Percentiles rank a stretch among this genome's conserved stretches.
These are phyloP conservation scores for Didymodactylos carnosus DNA, from an alignment of 2,888 invertebrate genomes.

Conservation along the genomic window DNA sequence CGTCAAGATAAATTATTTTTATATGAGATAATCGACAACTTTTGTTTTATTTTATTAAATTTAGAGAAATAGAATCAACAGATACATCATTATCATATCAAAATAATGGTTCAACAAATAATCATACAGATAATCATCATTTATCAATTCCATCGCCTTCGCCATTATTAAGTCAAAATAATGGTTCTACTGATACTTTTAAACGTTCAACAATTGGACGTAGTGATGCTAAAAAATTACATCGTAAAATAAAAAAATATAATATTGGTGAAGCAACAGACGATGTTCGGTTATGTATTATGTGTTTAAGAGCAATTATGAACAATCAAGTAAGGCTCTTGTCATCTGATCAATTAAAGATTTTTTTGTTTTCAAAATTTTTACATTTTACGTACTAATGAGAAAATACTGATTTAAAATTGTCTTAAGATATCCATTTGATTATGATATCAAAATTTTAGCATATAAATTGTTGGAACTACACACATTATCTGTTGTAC, in stretches of 20 bases:
- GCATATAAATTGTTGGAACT: too few species aligned
- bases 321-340: slow-evolving; percentile 89
- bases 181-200: background rate
- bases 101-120: background rate
- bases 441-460: too few species aligned
- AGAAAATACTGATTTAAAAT: too few species aligned
- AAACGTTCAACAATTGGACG: background rate
- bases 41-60: too few species aligned
- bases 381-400: too few species aligned
- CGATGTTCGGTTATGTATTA: slow-evolving; percentile 95
- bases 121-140: background rate
- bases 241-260: slow-evolving; percentile 4
- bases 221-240: background rate
- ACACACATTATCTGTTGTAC: too few species aligned
- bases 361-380: too few species aligned
- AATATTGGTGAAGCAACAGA: slow-evolving; percentile 30
- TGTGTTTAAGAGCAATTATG: slow-evolving; percentile 97
- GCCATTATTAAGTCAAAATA: background rate
- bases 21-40: too few species aligned
- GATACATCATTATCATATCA: background rate
- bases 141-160: background rate
- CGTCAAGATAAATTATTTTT: too few species aligned
- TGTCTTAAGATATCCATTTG: too few species aligned
- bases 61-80: too few species aligned
- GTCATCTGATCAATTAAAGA: too few species aligned